Evolutionary conservation across 2,113 vertebrate genomes (phyloP).

Genomic region (Larimichthys crocea): DNA sequence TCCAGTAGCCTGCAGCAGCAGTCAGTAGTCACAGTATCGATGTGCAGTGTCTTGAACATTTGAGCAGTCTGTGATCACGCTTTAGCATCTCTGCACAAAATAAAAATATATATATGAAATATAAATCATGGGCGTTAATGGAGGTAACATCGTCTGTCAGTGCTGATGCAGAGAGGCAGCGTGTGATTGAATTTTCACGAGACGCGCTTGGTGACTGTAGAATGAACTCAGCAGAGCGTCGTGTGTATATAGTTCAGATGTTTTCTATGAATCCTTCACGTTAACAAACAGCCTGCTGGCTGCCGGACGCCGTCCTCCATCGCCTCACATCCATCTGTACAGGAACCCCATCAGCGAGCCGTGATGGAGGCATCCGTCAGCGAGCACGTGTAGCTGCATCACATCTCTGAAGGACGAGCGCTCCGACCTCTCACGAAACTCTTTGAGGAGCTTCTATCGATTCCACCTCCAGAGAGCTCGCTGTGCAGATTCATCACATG

Average conservation of each 20-base stretch:
- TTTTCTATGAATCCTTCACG: no score
- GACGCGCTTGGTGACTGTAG: not conserved
- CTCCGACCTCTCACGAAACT: constrained; percentile 23
- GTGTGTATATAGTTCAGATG: not conserved
- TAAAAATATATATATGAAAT: no score
- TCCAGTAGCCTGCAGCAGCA: no score
- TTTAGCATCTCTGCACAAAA: no score
- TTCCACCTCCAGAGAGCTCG: constrained; percentile 9
- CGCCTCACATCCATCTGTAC: constrained; percentile 12
- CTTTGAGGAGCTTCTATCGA: constrained; percentile 39
- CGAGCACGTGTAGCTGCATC: not conserved
- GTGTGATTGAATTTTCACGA: not conserved
- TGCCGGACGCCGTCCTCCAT: not conserved
- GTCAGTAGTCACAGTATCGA: no score
- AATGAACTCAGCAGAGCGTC: not conserved
- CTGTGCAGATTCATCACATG: constrained; percentile 11
- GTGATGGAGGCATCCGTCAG: constrained; percentile 38
- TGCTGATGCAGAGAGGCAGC: not conserved
- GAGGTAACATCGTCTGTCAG: no score
- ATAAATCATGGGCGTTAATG: no score
- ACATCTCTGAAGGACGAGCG: constrained; percentile 4
- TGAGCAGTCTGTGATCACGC: no score
- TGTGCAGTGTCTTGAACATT: no score
- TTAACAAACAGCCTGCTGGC: no score
- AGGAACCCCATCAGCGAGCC: not conserved